Evolutionary conservation across 2,888 invertebrate species (phyloP), one percentile per base, ranked within the genome.

Genomic region (Eristalis pertinax): DNA sequence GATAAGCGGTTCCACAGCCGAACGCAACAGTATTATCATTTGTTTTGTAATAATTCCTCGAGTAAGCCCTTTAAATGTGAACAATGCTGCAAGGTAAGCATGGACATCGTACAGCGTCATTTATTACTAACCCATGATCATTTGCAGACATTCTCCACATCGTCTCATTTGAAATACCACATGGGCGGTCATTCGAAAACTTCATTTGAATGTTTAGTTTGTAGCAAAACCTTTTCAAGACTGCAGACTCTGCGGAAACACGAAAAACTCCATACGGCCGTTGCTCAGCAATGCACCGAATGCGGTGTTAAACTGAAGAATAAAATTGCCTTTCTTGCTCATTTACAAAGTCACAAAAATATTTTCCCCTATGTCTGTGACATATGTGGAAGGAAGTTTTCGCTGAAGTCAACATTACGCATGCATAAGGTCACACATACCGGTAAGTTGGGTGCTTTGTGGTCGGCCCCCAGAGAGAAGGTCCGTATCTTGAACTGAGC

Each of bases 151-250:
- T 97, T 97, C 91, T 94, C 95, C 2, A 94, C 95, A 5, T 95
- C 95, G 76, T 95, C 96, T 0, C 97, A 97, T 91, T 95, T 95
- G 89, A 95, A 96, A 90, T 95, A 96, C 89, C 97, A 97, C 89
- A 94, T 95, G 91, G 94, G 95, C 19, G 95, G 95, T 26, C 97
- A 97, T 89, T 62, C 74, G 15, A 73, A 83, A 7, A 88, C 84
- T 0, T 80, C 83, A 4, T 90, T 90, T 41, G 43, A 78, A 7
- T 92, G 92, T 38, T 74, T 65, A 4, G 38, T 80, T 0, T 97
- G 97, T 89, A 93, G 94, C 1, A 96, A 96, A 91, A 93, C 94
- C 35, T 97, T 97, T 92, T 94, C 95, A 43, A 96, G 96, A 89
- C 94, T 94, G 91, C 95, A 95, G 60, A 96, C 96, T 91, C 93